These are phyloP conservation scores for Heliconius melpomene DNA, from an alignment of 1,140 invertebrate species.

Conservation along the genomic window DNA sequence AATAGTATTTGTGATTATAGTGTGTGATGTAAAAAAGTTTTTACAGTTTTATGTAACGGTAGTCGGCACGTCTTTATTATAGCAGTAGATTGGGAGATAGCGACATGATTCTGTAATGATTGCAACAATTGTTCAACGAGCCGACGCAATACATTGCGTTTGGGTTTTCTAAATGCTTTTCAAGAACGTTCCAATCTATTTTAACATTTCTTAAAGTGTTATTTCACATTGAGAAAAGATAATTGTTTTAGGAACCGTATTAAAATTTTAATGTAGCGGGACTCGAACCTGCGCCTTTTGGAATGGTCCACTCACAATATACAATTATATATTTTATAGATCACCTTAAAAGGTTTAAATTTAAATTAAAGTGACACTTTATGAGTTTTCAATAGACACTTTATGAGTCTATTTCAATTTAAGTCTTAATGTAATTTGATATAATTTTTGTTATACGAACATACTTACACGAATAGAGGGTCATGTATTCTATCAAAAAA, in stretches of 20 bases:
- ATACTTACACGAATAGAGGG: not conserved
- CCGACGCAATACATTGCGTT: not conserved
- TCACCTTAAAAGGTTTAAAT: not conserved
- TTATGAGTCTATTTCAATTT: too few species aligned
- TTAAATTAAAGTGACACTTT: not conserved
- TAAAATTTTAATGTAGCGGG: too few species aligned
- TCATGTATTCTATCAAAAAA: too few species aligned
- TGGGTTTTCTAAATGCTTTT: not conserved
- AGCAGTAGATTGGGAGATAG: slow-evolving; percentile 8
- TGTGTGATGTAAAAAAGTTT: slow-evolving; percentile 5
- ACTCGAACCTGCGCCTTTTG: too few species aligned
- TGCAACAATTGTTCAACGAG: slow-evolving; percentile 7
- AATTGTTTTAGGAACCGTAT: too few species aligned
- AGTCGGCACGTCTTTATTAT: not conserved
- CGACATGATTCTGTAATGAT: not conserved
- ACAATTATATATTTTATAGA: not conserved
- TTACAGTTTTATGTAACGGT: slow-evolving; percentile 1
- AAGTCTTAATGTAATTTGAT: too few species aligned
- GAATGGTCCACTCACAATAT: not conserved
- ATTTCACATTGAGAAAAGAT: too few species aligned
- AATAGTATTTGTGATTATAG: not conserved
- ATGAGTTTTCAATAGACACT: too few species aligned
- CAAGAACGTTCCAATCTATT: not conserved
- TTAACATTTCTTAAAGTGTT: too few species aligned
- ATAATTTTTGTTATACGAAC: too few species aligned